Conservation (phyloP, 30 jellyfish, hydroid and myxozoan species). For the Morbakka virulenta region DNA sequence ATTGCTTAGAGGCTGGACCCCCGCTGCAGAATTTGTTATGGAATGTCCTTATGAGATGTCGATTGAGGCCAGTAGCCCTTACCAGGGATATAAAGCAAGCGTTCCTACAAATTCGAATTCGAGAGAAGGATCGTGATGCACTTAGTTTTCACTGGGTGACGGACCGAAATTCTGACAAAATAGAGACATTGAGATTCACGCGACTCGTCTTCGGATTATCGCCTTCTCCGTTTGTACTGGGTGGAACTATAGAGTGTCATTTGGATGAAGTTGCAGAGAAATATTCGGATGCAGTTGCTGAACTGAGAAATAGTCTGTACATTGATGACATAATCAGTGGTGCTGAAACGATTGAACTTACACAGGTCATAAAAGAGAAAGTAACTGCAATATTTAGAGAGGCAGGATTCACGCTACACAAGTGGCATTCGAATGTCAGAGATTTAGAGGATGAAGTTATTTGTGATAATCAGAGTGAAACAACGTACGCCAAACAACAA, state of each 20-base stretch:
- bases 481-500: constrained; percentile 40
- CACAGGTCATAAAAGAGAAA: neutral
- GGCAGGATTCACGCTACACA: constrained; percentile 57
- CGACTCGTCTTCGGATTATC: constrained; percentile 51
- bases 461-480: neutral
- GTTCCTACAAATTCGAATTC: constrained; percentile 29
- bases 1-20: constrained; percentile 50
- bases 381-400: constrained; percentile 25
- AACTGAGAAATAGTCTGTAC: constrained; percentile 34
- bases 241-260: constrained; percentile 47
- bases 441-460: constrained; percentile 34
- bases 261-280: constrained; percentile 5
- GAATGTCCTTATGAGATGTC: constrained; percentile 30
- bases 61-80: constrained; percentile 21
- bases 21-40: constrained; percentile 44
- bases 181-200: constrained; percentile 12
- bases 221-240: constrained; percentile 64
- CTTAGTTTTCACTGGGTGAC: constrained; percentile 22
- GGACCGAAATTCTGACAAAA: constrained; percentile 8
- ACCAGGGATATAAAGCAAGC: constrained; percentile 56
- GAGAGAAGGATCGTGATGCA: constrained; percentile 35
- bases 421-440: constrained; percentile 58
- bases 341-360: constrained; percentile 10
- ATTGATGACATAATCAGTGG: constrained; percentile 63
- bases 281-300: constrained; percentile 24